Percentiles rank a stretch among this genome's conserved stretches.
These are phyloP conservation scores for Sicus ferrugineus DNA, from an alignment of 2,888 invertebrate species.

Conservation along the genomic window DNA sequence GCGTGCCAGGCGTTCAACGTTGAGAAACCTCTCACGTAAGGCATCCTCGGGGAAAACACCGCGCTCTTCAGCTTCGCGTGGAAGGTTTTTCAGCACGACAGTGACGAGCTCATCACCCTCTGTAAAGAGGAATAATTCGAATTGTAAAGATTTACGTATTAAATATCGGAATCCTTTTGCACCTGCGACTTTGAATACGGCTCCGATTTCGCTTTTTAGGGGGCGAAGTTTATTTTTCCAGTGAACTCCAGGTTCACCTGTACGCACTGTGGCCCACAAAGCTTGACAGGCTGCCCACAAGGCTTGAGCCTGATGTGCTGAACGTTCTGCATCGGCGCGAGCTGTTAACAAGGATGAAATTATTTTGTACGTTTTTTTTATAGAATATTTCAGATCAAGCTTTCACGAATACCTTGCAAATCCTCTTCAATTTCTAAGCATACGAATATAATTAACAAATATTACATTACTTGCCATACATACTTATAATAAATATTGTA, in stretches of 20 bases:
- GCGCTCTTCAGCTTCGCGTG: slow-evolving; percentile 75
- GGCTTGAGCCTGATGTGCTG: slow-evolving; percentile 82
- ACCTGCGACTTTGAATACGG: slow-evolving; percentile 80
- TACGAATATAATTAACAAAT: slow-evolving; percentile 30
- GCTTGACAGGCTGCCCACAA: slow-evolving; percentile 95
- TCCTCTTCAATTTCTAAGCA: slow-evolving; percentile 63
- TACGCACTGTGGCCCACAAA: slow-evolving; percentile 77
- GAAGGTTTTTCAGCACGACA: slow-evolving; percentile 80
- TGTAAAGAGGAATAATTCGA: slow-evolving; percentile 46
- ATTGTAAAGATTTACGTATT: not conserved
- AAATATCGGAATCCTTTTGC: slow-evolving; percentile 47
- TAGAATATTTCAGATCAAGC: not conserved
- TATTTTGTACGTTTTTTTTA: too few relatives aligned
- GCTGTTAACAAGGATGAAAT: slow-evolving; percentile 63
- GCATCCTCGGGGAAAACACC: slow-evolving; percentile 91
- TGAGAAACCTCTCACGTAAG: slow-evolving; percentile 83
- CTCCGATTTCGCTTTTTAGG: slow-evolving; percentile 74
- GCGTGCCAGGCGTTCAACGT: slow-evolving; percentile 81
- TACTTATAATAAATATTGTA: not conserved
- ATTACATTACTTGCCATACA: not conserved
- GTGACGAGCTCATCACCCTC: slow-evolving; percentile 82
- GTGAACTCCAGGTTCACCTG: slow-evolving; percentile 68
- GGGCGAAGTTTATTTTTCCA: slow-evolving; percentile 71
- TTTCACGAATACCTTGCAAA: slow-evolving; percentile 57
- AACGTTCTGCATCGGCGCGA: slow-evolving; percentile 76